Base-by-base conservation (phyloP, 2,797 vertebrate species). In the Tangara arthus region DNA sequence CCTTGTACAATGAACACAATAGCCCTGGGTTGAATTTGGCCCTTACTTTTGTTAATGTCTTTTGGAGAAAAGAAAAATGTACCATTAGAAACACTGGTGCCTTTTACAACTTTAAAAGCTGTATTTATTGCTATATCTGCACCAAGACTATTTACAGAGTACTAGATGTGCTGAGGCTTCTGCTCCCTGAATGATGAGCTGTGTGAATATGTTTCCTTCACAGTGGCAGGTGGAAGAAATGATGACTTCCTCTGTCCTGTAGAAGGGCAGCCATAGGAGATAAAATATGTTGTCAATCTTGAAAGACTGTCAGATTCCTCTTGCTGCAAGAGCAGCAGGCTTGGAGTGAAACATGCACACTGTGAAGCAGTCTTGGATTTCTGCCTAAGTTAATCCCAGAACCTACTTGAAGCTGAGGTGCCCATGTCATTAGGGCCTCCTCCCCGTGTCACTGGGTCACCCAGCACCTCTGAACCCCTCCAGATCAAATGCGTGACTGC, bases 391-490 rank as follows among this genome's bases (percentile, higher is more conserved):
- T 68, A 70, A 41, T 37, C 80, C 28, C 37, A 70, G 47, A 90
- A 41, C 3, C 8, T 22, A 1, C 23, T 22, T 41, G 52, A 56
- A 78, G 18, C 6, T 68, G 17, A 81, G 34, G 13, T 53, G 26
- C 8, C 6, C 15, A 12, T 30, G 17, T 9, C 1, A 0, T 47
- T 20, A 34, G 7, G 30, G 24, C 12, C 34, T 87, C 15, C 32
- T 39, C 24, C 53, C 39, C 0, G 1, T 0, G 0, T 3, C 13
- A 10, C 15, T 35, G 28, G 24, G 24, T 79, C 46, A 34, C 13
- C 10, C 28, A 78, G 20, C 17, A 6, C 15, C 72, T 42, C 52
- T 59, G 47, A 72, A 50, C 7, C 32, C 37, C n/a, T 49, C 8
- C 41, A 64, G 23, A 60, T 46, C 13, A 63, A 66, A 66, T 15